Conservation (phyloP, 92 coral and sea anemone genomes). For the Virgularia gustaviana region DNA sequence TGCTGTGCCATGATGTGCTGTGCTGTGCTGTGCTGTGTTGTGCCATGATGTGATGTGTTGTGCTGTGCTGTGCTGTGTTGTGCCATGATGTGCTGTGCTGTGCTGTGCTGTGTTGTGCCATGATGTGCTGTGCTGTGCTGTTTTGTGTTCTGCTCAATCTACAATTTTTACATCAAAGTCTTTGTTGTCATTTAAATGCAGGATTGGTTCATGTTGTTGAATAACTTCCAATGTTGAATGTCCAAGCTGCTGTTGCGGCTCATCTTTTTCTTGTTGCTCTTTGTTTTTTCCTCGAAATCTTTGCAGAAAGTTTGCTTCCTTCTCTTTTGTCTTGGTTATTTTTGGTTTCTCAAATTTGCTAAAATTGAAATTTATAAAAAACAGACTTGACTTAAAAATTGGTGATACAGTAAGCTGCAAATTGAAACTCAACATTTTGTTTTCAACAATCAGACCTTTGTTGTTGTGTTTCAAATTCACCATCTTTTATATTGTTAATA, state of each 20-base stretch:
- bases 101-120: background rate
- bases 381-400: background rate
- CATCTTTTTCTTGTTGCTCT: slow-evolving; percentile 14
- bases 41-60: background rate
- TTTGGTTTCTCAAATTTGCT: slow-evolving; percentile 4
- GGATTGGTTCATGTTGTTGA: slow-evolving; percentile 6
- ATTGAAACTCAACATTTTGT: background rate
- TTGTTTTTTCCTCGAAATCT: slow-evolving; percentile 15
- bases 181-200: slow-evolving; percentile 5
- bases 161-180: slow-evolving; percentile 5
- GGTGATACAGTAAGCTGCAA: too few relatives aligned
- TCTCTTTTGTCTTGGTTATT: background rate
- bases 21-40: too few relatives aligned
- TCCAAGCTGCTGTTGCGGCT: background rate
- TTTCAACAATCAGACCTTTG: background rate
- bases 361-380: too few relatives aligned
- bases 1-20: too few relatives aligned
- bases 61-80: background rate
- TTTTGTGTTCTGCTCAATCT: too few relatives aligned
- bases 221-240: background rate
- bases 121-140: too few relatives aligned
- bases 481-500: slow-evolving; percentile 33
- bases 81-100: too few relatives aligned
- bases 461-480: slow-evolving; percentile 36
- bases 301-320: slow-evolving; percentile 27